phyloP scores from a whole-genome alignment of 2,113 vertebrate genomes.

The Colaptes auratus region DNA sequence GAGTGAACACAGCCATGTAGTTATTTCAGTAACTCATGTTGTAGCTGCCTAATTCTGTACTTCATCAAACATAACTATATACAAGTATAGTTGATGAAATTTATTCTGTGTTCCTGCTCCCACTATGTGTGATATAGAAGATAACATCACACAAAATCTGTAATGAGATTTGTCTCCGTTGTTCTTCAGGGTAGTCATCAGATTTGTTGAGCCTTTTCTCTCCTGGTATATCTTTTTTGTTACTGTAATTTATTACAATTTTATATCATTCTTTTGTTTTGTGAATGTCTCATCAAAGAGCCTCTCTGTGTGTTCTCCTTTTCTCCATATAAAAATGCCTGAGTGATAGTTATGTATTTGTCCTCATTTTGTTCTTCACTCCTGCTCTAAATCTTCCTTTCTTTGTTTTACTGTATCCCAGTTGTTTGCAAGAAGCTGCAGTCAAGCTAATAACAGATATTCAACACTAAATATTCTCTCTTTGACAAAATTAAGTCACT shows the following conservation, averaged over 20 bases:
- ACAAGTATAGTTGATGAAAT: background rate
- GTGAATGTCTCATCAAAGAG: conserved; percentile 21
- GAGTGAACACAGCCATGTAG: background rate
- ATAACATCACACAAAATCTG: conserved; percentile 20
- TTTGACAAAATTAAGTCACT: background rate
- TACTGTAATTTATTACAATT: conserved; percentile 27
- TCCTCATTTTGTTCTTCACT: background rate
- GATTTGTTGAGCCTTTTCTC: conserved; percentile 4
- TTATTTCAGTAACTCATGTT: conserved; percentile 17
- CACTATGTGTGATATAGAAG: background rate
- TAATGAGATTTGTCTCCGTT: conserved; percentile 56
- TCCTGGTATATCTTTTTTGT: background rate
- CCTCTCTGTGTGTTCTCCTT: background rate
- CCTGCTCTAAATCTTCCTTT: background rate
- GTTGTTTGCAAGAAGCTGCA: background rate
- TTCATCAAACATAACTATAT: conserved; percentile 22
- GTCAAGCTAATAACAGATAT: background rate
- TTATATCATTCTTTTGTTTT: conserved; percentile 14
- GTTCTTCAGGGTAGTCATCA: background rate
- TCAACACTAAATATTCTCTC: background rate
- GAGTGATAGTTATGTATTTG: conserved; percentile 7
- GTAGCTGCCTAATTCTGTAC: background rate
- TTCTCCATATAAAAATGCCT: background rate
- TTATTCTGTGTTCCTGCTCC: background rate
- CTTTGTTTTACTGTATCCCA: background rate